phyloP scores from a whole-genome alignment of 2,888 invertebrate genomes.

The Horisme vitalbata region DNA sequence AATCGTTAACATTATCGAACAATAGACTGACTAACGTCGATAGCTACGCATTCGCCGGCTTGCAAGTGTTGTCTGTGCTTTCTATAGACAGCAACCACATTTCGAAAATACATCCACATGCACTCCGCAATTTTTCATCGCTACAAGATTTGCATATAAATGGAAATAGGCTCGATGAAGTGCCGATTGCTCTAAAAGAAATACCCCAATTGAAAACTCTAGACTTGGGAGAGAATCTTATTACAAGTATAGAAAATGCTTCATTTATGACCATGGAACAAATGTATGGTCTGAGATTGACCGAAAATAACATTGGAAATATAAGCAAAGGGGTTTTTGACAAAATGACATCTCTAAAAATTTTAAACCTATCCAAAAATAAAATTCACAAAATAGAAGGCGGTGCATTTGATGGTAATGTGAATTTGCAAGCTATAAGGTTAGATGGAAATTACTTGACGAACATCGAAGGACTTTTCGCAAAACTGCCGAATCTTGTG shows the following conservation, averaged over 20 bases:
- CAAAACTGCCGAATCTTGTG: constrained; percentile 90
- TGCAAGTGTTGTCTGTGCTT: constrained; percentile 88
- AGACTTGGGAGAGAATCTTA: constrained; percentile 93
- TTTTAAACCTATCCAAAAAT: constrained; percentile 92
- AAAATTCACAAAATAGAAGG: constrained; percentile 90
- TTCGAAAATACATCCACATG: constrained; percentile 87
- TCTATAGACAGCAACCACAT: constrained; percentile 92
- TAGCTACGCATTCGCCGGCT: constrained; percentile 88
- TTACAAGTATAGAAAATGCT: constrained; percentile 89
- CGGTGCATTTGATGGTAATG: constrained; percentile 89
- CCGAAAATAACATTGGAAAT: constrained; percentile 92
- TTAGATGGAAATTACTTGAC: constrained; percentile 91
- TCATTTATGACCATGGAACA: constrained; percentile 92
- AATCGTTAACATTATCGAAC: constrained; percentile 91
- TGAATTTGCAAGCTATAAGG: constrained; percentile 90
- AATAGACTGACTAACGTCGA: constrained; percentile 90
- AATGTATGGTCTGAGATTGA: constrained; percentile 90
- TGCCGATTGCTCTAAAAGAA: constrained; percentile 88
- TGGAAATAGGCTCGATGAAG: constrained; percentile 89
- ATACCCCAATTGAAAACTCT: constrained; percentile 90
- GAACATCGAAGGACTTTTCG: constrained; percentile 90
- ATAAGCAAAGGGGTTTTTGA: constrained; percentile 91
- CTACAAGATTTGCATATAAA: constrained; percentile 92
- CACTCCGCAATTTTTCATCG: constrained; percentile 90
- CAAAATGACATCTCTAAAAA: constrained; percentile 90